A percentile compares a stretch with the other conserved stretches of the same genome.
These are phyloP conservation scores for Ellobius talpinus DNA, from an alignment of 2,113 vertebrate genomes.

Conservation along the genomic window DNA sequence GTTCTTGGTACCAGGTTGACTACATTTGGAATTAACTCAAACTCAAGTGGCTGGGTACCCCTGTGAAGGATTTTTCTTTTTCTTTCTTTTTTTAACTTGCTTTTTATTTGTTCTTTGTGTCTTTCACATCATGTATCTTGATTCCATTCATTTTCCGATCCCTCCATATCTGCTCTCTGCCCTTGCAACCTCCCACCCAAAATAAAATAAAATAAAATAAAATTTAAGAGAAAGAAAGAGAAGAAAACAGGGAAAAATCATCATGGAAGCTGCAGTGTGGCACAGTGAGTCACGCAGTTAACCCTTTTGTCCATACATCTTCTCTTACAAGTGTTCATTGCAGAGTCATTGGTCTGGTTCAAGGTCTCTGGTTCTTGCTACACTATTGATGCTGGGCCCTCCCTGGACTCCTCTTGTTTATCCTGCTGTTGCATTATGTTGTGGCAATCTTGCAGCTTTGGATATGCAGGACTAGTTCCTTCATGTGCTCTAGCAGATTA, in stretches of 20 bases:
- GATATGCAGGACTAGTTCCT: background rate
- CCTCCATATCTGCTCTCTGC: background rate
- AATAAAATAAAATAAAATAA: background rate
- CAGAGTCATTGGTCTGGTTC: background rate
- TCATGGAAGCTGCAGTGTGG: background rate
- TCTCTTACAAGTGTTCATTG: background rate
- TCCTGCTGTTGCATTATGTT: background rate
- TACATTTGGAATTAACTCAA: background rate
- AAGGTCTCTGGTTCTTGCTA: background rate
- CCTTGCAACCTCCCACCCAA: background rate
- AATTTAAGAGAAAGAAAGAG: background rate
- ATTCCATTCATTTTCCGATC: background rate
- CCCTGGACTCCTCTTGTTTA: background rate
- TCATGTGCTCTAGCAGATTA: background rate
- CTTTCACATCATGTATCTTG: background rate
- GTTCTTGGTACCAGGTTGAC: background rate
- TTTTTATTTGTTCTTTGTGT: background rate
- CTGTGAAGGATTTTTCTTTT: background rate
- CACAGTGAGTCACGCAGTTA: background rate
- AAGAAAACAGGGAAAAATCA: background rate
- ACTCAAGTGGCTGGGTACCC: background rate
- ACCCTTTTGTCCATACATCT: background rate
- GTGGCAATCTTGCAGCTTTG: background rate
- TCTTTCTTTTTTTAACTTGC: too few relatives aligned
- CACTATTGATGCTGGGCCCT: background rate